Base-by-base conservation (phyloP, 2,888 invertebrate species). In the Toxonevra muliebris region DNA sequence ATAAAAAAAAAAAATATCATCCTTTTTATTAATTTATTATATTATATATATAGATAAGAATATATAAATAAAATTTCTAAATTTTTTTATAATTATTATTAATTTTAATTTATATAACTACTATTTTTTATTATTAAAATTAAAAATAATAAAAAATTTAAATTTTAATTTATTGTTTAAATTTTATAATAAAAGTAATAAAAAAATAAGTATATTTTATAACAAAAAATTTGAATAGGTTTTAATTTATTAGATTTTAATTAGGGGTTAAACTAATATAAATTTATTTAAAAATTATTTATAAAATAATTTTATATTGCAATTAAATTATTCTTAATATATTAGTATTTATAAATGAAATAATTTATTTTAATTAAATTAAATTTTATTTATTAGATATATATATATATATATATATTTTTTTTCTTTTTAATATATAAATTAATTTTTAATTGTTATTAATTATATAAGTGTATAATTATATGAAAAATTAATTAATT, bases 191-290 rank as follows among this genome's bases (percentile, higher is more conserved):
- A 20, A 65, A 0, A 69, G 17, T 64, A 54, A 48, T n/a, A 63
- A 48, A 45, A 53, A 61, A 43, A 59, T 69, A 20, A 19, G n/a
- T 64, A 41, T 40, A 67, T 66, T 57, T 68, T 57, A 65, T 66
- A 48, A 53, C 45, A 62, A 64, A 61, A n/a, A 45, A 45, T 30
- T 59, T 50, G 73, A 73, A 73, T 13, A 76, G 76, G 78, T 76
- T 77, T 30, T 30, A 4, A 30, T 30, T 30, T 30, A 30, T 30
- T 30, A 30, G 2, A 30, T 4, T 30, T 30, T 30, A 30, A 78
- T 79, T 75, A 57, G 58, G 58, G 58, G 58, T 40, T 40, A 12
- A 40, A 53, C n/a, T 19, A 53, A 19, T 53, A 2, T 42, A 30
- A 48, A 61, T 20, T 40, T 52, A 12, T 50, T 48, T 30, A 48